phyloP scores from a whole-genome alignment of 2,113 vertebrate species.

The Nothoprocta pentlandii region DNA sequence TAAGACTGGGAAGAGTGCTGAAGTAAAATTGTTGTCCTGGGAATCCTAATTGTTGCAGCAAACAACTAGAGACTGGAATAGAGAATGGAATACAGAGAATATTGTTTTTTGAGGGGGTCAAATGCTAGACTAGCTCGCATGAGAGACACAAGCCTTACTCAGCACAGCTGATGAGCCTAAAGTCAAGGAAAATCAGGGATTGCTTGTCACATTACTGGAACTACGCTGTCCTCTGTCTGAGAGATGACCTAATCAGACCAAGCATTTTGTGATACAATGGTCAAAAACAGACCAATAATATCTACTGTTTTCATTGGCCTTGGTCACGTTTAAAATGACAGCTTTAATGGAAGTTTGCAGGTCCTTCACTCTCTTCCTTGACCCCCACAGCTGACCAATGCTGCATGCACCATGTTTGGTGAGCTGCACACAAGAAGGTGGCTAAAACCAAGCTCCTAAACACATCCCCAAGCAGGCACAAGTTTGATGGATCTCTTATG shows the following conservation, averaged over 20 bases:
- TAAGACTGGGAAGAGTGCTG: neutral
- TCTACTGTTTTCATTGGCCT: constrained; percentile 7
- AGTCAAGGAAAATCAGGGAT: constrained; percentile 8
- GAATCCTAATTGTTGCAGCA: neutral
- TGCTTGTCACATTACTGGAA: neutral
- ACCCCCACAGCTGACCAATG: neutral
- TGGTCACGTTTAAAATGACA: constrained; percentile 6
- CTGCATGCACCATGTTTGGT: neutral
- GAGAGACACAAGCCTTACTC: neutral
- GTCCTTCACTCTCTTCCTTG: neutral
- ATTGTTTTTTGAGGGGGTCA: neutral
- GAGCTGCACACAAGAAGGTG: neutral
- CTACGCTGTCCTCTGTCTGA: neutral
- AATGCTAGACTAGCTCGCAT: neutral
- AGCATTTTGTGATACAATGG: constrained; percentile 29
- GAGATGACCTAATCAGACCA: constrained; percentile 55
- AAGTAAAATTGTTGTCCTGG: neutral
- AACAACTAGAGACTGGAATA: neutral
- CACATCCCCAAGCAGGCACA: neutral
- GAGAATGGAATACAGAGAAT: neutral
- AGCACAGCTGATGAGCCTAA: neutral
- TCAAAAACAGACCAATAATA: constrained; percentile 27
- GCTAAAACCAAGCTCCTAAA: neutral
- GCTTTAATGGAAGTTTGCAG: neutral
- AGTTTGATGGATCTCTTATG: neutral